These are phyloP conservation scores for Chlorops oryzae DNA, from an alignment of 1,140 invertebrate genomes.

Conservation along the genomic window DNA sequence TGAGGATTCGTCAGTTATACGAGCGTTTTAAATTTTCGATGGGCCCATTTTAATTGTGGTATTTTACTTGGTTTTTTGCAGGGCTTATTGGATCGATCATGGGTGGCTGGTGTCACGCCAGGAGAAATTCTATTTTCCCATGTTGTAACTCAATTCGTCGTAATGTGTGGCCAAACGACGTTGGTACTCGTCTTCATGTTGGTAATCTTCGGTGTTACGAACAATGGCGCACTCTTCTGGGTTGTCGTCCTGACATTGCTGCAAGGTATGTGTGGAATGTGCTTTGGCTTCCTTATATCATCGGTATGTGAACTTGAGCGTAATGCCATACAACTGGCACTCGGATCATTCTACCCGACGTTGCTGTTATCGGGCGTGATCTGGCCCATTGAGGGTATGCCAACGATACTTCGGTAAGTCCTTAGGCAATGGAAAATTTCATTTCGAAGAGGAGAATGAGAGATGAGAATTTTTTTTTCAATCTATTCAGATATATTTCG, in stretches of 20 bases:
- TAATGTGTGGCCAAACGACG: constrained; percentile 87
- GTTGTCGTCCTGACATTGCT: constrained; percentile 79
- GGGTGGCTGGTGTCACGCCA: constrained; percentile 81
- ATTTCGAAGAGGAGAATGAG: background rate
- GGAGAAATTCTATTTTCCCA: constrained; percentile 88
- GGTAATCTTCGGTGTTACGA: constrained; percentile 78
- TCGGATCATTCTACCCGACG: constrained; percentile 92
- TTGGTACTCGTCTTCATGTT: constrained; percentile 87
- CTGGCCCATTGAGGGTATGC: constrained; percentile 86
- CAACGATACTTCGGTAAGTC: constrained; percentile 60
- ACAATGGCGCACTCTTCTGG: constrained; percentile 74
- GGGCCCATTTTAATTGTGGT: background rate
- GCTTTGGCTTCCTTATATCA: constrained; percentile 90
- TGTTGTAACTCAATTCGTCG: constrained; percentile 86
- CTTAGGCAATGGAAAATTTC: background rate
- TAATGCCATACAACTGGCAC: constrained; percentile 87
- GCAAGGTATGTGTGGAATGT: constrained; percentile 89
- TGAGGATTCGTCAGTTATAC: background rate
- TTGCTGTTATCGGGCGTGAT: constrained; percentile 85
- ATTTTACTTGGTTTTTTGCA: constrained; percentile 45
- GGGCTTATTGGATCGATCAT: constrained; percentile 81
- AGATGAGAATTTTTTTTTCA: constrained; percentile 7
- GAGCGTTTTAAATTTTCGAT: background rate
- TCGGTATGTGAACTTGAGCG: constrained; percentile 85
- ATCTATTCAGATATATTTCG: constrained; percentile 59